Conservation (phyloP, 2,113 vertebrate genomes). For the Scalopus aquaticus region DNA sequence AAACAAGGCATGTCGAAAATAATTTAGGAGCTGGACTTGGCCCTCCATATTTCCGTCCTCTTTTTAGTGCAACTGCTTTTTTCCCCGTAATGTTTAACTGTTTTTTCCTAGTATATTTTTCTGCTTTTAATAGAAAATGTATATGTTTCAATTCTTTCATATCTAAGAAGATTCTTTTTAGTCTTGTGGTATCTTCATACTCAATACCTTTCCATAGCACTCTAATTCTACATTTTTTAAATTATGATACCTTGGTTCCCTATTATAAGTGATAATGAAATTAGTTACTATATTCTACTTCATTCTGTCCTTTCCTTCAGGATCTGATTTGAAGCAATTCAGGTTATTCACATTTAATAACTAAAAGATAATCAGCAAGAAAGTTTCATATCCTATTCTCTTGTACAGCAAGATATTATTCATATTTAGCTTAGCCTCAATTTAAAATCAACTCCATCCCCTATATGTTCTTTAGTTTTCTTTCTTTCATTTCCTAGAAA, state of each 20-base stretch:
- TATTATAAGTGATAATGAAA: slow-evolving; percentile 13
- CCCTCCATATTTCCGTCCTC: neutral
- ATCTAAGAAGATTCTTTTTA: neutral
- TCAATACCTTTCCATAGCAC: neutral
- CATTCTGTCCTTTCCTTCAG: neutral
- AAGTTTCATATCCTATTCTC: neutral
- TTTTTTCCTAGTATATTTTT: neutral
- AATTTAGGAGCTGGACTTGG: neutral
- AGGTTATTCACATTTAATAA: neutral
- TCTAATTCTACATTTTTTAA: neutral
- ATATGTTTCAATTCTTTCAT: neutral
- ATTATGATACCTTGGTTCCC: neutral
- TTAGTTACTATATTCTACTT: slow-evolving; percentile 27
- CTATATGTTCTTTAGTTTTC: neutral
- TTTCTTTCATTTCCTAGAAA: slow-evolving; percentile 62
- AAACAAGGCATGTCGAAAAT: neutral
- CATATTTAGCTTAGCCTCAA: neutral
- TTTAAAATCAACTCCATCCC: slow-evolving; percentile 35
- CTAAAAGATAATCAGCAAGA: neutral
- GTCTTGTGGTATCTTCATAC: neutral
- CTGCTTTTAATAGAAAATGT: neutral
- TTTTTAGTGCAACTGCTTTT: accelerated
- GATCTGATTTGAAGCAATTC: neutral
- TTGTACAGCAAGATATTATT: neutral
- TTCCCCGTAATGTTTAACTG: neutral